A percentile compares a stretch with the other conserved stretches of the same genome.
Evolutionary conservation across 2,113 vertebrate genomes (phyloP).

Genomic region (Nesogale talazaci): DNA sequence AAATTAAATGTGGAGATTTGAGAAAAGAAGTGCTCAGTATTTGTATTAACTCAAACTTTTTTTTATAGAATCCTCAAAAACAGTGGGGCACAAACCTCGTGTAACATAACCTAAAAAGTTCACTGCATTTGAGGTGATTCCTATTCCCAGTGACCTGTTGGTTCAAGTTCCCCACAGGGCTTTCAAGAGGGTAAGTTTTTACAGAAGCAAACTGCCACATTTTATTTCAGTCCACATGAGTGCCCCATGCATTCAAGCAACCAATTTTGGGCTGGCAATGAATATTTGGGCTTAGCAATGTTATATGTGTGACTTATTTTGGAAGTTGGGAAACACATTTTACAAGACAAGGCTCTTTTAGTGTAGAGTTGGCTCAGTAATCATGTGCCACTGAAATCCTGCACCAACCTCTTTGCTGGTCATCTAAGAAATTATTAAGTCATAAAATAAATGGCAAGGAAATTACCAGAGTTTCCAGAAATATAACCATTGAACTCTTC

Average conservation of each 20-base stretch:
- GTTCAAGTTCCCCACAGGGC: no score
- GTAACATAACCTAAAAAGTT: no score
- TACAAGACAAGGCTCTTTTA: neutral
- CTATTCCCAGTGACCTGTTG: neutral
- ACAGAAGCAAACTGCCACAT: no score
- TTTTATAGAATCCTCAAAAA: no score
- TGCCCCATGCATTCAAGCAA: no score
- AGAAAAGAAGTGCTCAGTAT: constrained; percentile 41
- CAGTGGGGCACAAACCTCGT: no score
- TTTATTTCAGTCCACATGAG: no score
- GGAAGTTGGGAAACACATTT: constrained; percentile 11
- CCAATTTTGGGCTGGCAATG: no score
- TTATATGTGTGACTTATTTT: neutral
- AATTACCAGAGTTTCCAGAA: neutral
- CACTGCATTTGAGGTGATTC: no score
- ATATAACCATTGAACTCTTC: rapidly evolving
- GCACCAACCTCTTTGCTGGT: neutral
- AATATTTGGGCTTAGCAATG: neutral
- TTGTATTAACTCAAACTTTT: neutral
- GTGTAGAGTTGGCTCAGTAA: neutral
- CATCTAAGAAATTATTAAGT: neutral
- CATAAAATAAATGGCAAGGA: neutral
- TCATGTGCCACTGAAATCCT: neutral
- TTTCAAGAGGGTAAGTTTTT: no score
- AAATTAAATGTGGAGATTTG: constrained; percentile 50